These are phyloP conservation scores for Chiridota heheva DNA, from an alignment of 35 echinoderm and acorn worm species.

Conservation along the genomic window DNA sequence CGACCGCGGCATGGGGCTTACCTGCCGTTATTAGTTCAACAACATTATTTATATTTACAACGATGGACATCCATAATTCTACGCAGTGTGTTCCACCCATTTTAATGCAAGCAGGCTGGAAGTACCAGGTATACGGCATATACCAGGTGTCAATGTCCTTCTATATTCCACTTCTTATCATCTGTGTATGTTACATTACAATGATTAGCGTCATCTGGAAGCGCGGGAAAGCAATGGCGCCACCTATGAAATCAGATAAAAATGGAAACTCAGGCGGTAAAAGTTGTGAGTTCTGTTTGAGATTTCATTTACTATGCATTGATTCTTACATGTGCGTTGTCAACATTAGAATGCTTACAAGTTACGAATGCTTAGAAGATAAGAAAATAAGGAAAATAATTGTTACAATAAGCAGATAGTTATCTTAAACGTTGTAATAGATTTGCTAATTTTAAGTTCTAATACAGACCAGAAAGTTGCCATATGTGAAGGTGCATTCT, in stretches of 20 bases:
- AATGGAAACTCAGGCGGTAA: slow-evolving; percentile 44
- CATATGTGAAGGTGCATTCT: too few relatives aligned
- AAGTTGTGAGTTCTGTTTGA: too few relatives aligned
- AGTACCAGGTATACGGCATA: slow-evolving; percentile 63
- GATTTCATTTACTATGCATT: too few relatives aligned
- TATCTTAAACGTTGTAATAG: too few relatives aligned
- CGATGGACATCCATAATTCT: background rate
- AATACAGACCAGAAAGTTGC: too few relatives aligned
- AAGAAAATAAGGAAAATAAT: too few relatives aligned
- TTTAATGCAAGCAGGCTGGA: slow-evolving; percentile 12
- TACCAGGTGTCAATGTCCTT: slow-evolving; percentile 70
- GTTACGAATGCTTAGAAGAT: too few relatives aligned
- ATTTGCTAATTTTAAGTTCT: too few relatives aligned
- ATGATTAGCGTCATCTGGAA: slow-evolving; percentile 92
- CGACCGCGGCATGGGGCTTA: slow-evolving; percentile 64
- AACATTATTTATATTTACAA: slow-evolving; percentile 62
- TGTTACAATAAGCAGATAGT: too few relatives aligned
- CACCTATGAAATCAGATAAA: slow-evolving; percentile 47
- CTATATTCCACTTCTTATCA: slow-evolving; percentile 80
- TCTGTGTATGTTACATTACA: slow-evolving; percentile 79
- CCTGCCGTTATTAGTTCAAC: slow-evolving; percentile 44
- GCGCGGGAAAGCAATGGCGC: slow-evolving; percentile 70
- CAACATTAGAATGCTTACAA: too few relatives aligned
- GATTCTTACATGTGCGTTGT: too few relatives aligned
- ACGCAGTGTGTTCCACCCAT: slow-evolving; percentile 22